These are phyloP conservation scores for Callosobruchus maculatus DNA, from an alignment of 2,888 invertebrate species.

Conservation along the genomic window DNA sequence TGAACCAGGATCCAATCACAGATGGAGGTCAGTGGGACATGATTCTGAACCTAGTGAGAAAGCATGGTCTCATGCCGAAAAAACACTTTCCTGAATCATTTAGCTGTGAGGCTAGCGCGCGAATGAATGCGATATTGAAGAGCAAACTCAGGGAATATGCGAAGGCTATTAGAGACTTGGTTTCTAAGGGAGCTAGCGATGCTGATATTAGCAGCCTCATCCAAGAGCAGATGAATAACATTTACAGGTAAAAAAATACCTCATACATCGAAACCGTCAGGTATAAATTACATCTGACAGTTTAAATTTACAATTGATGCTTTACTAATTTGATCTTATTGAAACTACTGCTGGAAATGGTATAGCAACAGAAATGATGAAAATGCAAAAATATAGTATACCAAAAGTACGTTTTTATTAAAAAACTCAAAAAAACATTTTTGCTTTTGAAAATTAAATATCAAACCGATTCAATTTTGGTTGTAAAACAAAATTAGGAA, in stretches of 20 bases:
- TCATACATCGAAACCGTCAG: too few species aligned
- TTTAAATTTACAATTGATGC: too few species aligned
- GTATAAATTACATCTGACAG: too few species aligned
- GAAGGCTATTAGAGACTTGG: slow-evolving; percentile 64
- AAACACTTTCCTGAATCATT: slow-evolving; percentile 81
- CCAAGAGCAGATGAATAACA: slow-evolving; percentile 66
- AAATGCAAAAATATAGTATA: too few species aligned
- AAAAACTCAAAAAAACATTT: too few species aligned
- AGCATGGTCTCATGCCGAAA: slow-evolving; percentile 87
- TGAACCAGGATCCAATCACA: slow-evolving; percentile 66
- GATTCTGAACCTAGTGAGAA: slow-evolving; percentile 81
- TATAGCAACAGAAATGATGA: too few species aligned
- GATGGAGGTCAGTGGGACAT: slow-evolving; percentile 95
- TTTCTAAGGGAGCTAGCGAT: slow-evolving; percentile 59
- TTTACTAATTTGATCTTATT: too few species aligned
- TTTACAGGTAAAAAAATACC: slow-evolving; percentile 56
- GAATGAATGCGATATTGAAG: slow-evolving; percentile 75
- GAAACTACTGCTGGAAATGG: too few species aligned
- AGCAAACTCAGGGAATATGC: slow-evolving; percentile 85
- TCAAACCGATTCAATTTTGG: too few species aligned
- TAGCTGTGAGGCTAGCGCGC: slow-evolving; percentile 69
- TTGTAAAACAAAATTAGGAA: too few species aligned
- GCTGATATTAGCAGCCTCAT: slow-evolving; percentile 62
- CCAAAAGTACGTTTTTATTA: too few species aligned
- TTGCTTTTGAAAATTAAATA: too few species aligned